Conservation (phyloP, 2,888 invertebrate species). For the Tenthredo mesomela region DNA sequence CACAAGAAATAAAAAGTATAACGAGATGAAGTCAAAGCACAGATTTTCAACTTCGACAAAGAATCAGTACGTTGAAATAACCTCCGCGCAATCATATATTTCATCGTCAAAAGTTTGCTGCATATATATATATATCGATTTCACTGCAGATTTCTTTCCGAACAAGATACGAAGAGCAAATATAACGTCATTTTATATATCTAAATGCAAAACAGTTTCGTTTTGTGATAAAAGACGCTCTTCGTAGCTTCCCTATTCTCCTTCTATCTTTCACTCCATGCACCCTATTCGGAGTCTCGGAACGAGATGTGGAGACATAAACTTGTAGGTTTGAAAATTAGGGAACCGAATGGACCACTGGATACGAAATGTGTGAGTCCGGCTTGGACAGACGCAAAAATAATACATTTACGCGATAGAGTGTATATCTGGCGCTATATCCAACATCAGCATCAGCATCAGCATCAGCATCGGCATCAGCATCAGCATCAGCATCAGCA, state of each 20-base stretch:
- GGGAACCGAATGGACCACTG: background rate
- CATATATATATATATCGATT: background rate
- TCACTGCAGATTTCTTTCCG: background rate
- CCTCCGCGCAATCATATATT: background rate
- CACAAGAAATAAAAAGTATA: background rate
- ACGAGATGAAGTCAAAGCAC: background rate
- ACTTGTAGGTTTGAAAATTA: background rate
- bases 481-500: background rate
- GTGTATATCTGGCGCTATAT: constrained; percentile 26
- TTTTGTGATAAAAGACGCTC: background rate
- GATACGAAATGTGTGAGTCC: background rate
- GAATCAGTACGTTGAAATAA: background rate
- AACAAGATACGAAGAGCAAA: background rate
- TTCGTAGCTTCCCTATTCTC: background rate
- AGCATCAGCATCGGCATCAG: constrained; percentile 1
- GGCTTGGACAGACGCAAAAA: constrained; percentile 25
- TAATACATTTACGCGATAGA: constrained; percentile 42
- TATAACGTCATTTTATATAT: background rate
- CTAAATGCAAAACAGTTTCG: constrained; percentile 25
- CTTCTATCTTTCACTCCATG: background rate
- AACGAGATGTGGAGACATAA: background rate
- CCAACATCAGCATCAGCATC: background rate
- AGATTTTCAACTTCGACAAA: background rate
- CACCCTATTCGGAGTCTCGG: background rate
- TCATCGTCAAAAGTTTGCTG: background rate